Percentiles rank a stretch among this genome's conserved stretches.
Evolutionary conservation across 2,113 vertebrate genomes (phyloP).

Genomic region (Oryzias melastigma): DNA sequence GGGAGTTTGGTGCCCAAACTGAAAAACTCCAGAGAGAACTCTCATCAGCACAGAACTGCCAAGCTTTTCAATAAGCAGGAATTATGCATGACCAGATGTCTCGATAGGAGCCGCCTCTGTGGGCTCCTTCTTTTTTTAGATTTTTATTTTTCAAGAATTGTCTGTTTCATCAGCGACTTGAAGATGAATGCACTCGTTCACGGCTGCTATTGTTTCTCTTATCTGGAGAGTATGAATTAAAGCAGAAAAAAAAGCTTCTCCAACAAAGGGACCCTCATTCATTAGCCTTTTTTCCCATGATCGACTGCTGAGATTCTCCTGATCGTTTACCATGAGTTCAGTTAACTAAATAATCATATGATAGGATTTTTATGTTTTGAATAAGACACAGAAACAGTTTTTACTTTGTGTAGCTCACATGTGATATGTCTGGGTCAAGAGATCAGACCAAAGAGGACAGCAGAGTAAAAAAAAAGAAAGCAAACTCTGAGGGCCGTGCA

Average conservation of each 20-base stretch:
- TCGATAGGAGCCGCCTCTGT: constrained; percentile 50
- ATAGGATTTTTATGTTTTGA: constrained; percentile 7
- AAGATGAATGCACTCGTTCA: constrained; percentile 24
- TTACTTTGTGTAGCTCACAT: constrained; percentile 41
- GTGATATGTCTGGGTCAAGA: constrained; percentile 7
- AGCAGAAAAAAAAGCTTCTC: constrained; percentile 7
- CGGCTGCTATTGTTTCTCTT: constrained; percentile 37
- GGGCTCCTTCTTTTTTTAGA: constrained; percentile 18
- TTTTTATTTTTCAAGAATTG: constrained; percentile 14
- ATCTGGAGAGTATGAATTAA: constrained; percentile 38
- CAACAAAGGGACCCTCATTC: constrained; percentile 14
- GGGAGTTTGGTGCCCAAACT: constrained; percentile 59
- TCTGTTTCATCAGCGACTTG: constrained; percentile 45
- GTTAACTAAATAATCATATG: constrained; percentile 16
- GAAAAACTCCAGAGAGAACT: constrained; percentile 64
- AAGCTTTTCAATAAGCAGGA: constrained; percentile 70
- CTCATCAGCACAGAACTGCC: constrained; percentile 60
- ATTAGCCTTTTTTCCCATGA: neutral
- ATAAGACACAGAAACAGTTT: constrained; percentile 27
- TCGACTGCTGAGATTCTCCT: constrained; percentile 18
- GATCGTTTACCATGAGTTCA: constrained; percentile 11
- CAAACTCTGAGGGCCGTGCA: constrained; percentile 7
- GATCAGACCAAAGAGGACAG: constrained; percentile 17
- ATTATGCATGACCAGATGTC: constrained; percentile 77
- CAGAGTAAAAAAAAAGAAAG: neutral